A percentile compares a stretch with the other conserved stretches of the same genome.
These are phyloP conservation scores for Lagria hirta DNA, from an alignment of 2,888 invertebrate genomes.

Conservation along the genomic window DNA sequence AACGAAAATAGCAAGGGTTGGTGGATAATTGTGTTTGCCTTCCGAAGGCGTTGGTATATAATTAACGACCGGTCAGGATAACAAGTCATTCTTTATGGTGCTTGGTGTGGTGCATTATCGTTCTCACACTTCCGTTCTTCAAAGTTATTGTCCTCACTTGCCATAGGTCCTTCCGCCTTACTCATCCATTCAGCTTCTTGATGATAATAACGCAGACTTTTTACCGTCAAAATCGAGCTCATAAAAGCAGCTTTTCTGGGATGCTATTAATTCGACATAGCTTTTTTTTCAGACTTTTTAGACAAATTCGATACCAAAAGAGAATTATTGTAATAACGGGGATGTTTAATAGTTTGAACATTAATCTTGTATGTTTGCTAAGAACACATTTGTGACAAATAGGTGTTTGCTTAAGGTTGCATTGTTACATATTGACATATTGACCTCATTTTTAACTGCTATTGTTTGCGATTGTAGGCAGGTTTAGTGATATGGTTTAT, in stretches of 20 bases:
- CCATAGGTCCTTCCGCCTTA: slow-evolving; percentile 8
- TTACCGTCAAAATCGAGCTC: neutral
- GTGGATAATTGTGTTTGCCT: slow-evolving; percentile 44
- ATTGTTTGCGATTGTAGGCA: no score
- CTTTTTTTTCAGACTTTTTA: neutral
- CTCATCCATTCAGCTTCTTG: slow-evolving; percentile 7
- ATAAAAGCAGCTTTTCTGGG: no score
- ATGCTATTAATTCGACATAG: neutral
- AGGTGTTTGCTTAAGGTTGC: neutral
- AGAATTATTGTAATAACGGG: neutral
- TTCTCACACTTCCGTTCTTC: slow-evolving; percentile 8
- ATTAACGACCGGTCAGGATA: slow-evolving; percentile 40
- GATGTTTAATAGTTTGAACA: no score
- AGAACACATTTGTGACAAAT: slow-evolving; percentile 11
- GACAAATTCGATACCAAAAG: slow-evolving; percentile 2
- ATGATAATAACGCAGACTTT: neutral
- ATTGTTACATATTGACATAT: slow-evolving; percentile 12
- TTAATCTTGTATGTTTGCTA: no score
- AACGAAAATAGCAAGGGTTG: slow-evolving; percentile 27
- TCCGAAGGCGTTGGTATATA: slow-evolving; percentile 43
- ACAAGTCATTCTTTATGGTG: slow-evolving; percentile 26
- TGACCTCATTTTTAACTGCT: no score
- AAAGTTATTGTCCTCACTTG: slow-evolving; percentile 15
- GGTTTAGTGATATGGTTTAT: no score
- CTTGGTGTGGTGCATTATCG: slow-evolving; percentile 22